Evolutionary conservation across 2,888 invertebrate species (phyloP).

Genomic region (Heteromurus nitidus): DNA sequence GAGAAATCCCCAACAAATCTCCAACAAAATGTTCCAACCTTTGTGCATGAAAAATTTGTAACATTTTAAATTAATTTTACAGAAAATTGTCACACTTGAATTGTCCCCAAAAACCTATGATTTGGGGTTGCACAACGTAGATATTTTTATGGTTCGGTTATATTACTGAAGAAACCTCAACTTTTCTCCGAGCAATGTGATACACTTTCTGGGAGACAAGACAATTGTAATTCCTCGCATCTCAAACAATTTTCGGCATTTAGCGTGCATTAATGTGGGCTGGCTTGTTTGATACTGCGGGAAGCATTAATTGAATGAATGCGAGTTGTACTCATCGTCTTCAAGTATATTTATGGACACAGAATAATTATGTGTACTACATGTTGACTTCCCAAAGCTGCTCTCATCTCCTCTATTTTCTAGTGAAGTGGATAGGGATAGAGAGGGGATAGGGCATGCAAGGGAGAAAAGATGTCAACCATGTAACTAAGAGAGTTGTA

Average conservation of each 20-base stretch:
- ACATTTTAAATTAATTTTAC: too few relatives aligned
- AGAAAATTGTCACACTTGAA: too few relatives aligned
- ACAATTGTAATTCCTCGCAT: constrained; percentile 7
- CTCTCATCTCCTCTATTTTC: not conserved
- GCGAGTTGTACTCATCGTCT: not conserved
- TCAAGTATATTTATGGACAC: not conserved
- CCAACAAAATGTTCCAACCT: too few relatives aligned
- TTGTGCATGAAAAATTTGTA: too few relatives aligned
- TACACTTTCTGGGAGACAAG: constrained; percentile 27
- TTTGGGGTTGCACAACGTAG: too few relatives aligned
- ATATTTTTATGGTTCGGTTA: constrained; percentile 19
- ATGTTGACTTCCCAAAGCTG: not conserved
- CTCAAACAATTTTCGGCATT: constrained; percentile 36
- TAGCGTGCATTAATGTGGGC: constrained; percentile 47
- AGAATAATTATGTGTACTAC: constrained; percentile 7
- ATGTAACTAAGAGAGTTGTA: constrained; percentile 30
- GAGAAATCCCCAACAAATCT: too few relatives aligned
- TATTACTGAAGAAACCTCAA: constrained; percentile 20
- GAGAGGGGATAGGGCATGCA: constrained; percentile 11
- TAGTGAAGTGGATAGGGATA: not conserved
- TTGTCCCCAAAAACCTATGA: too few relatives aligned
- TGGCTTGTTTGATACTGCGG: constrained; percentile 6
- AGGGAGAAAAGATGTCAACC: constrained; percentile 70
- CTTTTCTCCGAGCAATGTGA: constrained; percentile 21
- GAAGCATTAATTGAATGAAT: constrained; percentile 45